phyloP scores from a whole-genome alignment of 2,113 vertebrate genomes.

The Podarcis cretensis region DNA sequence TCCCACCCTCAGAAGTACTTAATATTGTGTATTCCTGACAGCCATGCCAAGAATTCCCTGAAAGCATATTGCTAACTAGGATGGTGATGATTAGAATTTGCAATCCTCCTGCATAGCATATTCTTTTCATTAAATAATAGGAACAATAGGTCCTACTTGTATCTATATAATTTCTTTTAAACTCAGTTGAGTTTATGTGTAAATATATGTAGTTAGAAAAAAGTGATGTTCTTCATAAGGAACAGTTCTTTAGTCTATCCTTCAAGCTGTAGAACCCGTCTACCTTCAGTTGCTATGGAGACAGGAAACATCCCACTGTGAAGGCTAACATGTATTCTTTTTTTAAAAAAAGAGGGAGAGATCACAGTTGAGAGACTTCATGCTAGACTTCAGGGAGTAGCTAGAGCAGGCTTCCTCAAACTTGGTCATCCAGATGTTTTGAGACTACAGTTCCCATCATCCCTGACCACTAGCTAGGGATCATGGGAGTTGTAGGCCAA shows the following conservation, averaged over 20 bases:
- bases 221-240: neutral
- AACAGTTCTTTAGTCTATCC: neutral
- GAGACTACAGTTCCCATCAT: no score
- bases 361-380: neutral
- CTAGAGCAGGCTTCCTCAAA: no score
- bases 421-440: no score
- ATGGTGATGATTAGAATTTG: neutral
- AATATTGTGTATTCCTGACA: neutral
- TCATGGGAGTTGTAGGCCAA: no score
- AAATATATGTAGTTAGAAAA: neutral
- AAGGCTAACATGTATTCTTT: neutral
- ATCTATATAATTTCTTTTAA: neutral
- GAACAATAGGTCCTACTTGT: neutral
- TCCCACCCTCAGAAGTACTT: neutral
- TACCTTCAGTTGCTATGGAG: neutral
- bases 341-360: neutral
- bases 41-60: neutral
- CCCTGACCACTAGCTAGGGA: no score
- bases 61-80: neutral
- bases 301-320: neutral
- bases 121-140: neutral
- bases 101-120: neutral
- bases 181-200: neutral
- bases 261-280: neutral
- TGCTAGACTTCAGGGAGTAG: neutral